Percentiles rank a stretch among this genome's conserved stretches.
phyloP scores from a whole-genome alignment of 2,888 invertebrate species.

The Lasioglossum calceatum region DNA sequence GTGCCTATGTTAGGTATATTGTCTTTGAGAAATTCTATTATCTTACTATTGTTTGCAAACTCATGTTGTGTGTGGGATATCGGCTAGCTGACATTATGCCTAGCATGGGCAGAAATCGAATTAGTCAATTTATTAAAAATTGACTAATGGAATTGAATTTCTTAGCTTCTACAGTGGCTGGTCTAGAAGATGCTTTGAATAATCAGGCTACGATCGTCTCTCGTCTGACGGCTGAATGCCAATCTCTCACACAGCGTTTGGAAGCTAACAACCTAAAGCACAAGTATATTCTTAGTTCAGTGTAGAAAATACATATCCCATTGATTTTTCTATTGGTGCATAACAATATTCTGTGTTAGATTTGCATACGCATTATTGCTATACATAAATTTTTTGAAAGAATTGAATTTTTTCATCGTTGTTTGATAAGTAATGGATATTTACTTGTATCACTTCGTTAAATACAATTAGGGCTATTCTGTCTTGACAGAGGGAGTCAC shows the following conservation, averaged over 20 bases:
- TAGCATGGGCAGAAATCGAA: conserved; percentile 79
- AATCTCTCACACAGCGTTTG: conserved; percentile 94
- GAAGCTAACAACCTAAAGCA: conserved; percentile 94
- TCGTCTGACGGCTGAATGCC: conserved; percentile 95
- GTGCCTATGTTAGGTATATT: conserved; percentile 83
- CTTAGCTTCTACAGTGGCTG: conserved; percentile 95
- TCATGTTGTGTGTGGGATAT: conserved; percentile 80
- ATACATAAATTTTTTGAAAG: neutral
- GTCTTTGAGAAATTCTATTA: conserved; percentile 69
- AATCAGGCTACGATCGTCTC: conserved; percentile 97
- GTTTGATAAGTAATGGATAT: conserved; percentile 48
- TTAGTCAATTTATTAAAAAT: conserved; percentile 75
- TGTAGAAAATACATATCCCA: conserved; percentile 6
- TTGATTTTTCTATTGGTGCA: conserved; percentile 13
- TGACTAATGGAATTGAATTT: conserved; percentile 80
- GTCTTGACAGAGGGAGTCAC: conserved; percentile 82
- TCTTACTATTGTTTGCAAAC: conserved; percentile 33
- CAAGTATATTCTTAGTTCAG: conserved; percentile 87
- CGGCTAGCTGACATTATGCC: conserved; percentile 82
- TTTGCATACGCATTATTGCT: neutral
- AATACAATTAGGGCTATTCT: conserved; percentile 72
- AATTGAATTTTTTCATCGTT: neutral
- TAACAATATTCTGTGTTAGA: neutral
- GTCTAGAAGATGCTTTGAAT: conserved; percentile 95
- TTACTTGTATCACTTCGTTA: conserved; percentile 71